Percentiles rank a stretch among this genome's conserved stretches.
These are phyloP conservation scores for Caenorhabditis sp. DNA, from an alignment of 2,888 invertebrate genomes.

Conservation along the genomic window DNA sequence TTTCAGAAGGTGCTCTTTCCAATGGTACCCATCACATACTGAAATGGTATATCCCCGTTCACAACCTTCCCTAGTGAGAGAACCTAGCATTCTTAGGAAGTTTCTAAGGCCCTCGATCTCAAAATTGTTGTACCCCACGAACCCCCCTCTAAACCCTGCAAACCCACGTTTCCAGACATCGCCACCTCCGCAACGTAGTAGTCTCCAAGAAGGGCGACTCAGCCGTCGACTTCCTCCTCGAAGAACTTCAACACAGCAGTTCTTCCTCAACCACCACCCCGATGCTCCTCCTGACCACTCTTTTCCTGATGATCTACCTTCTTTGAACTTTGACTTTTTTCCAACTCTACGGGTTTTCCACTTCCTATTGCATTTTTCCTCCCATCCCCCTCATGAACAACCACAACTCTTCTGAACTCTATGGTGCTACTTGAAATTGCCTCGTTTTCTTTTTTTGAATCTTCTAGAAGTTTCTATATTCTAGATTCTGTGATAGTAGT, in stretches of 20 bases:
- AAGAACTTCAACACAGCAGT: conserved; percentile 71
- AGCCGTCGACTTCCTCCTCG: conserved; percentile 80
- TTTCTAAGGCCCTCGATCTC: background rate
- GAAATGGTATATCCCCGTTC: too few relatives aligned
- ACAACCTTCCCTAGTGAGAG: too few relatives aligned
- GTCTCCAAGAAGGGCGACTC: conserved; percentile 81
- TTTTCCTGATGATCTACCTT: conserved; percentile 41
- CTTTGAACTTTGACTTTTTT: conserved; percentile 22
- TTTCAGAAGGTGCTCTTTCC: too few relatives aligned
- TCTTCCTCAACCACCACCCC: conserved; percentile 12
- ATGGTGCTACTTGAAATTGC: conserved; percentile 50
- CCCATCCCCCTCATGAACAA: background rate
- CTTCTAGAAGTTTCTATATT: background rate
- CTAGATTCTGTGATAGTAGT: conserved; percentile 29
- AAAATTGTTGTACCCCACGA: background rate
- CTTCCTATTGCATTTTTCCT: conserved; percentile 5
- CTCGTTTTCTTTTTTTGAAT: conserved; percentile 18
- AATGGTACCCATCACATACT: too few relatives aligned
- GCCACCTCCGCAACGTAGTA: conserved; percentile 77
- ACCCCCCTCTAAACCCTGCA: background rate
- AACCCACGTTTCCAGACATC: conserved; percentile 64
- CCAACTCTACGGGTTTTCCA: conserved; percentile 15
- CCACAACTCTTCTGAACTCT: background rate
- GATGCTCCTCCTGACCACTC: background rate
- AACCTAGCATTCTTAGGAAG: background rate